Base-by-base conservation (phyloP, 1,140 invertebrate genomes). In the Luehdorfia chinensis region DNA sequence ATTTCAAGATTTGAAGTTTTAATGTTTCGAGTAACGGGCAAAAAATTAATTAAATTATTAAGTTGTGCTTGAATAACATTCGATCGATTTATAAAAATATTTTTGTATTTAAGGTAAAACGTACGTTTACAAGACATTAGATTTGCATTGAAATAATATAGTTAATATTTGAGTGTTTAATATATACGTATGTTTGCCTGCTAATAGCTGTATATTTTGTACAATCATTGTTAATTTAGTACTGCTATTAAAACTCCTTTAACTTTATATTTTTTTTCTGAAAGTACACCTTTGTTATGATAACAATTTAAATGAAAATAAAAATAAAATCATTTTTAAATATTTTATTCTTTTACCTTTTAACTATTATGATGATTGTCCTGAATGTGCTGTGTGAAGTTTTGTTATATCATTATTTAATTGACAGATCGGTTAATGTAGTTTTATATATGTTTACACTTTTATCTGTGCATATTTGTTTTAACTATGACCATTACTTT, bases 41-140 rank as follows among this genome's bases (percentile, higher is more conserved):
- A 28, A 23, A 28, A 43, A 13, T 5, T 30, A 28, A 28, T 8
- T 28, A 43, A 43, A 43, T 27, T 18, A 31, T 12, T 27, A 31
- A 31, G 12, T 31, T 31, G 12, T 28, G 27, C 27, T 30, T 27
- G 25, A 18, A 30, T 8, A 6, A 11, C 4, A 25, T 41, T 12
- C 14, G 39, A 43, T 43, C 3, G 14, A 16, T 30, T n/a, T 18
- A 18, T 14, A 30, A 18, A 43, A 30, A 43, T 43, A 43, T 43
- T 43, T 43, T 30, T 43, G 21, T 43, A 43, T 11, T 41, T 41
- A 9, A 0, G 34, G 9, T 14, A 11, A 13, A 4, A 25, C 23
- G 4, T 31, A 31, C 28, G 11, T 12, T 31, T 7, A 1, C 6
- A 8, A 27, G 1, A 27, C 7, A 8, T 27, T 2, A 27, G 7